Percentiles rank a stretch among this genome's conserved stretches.
Conservation (phyloP, 2,888 invertebrate genomes). For the Troglohyphantes excavatus region DNA sequence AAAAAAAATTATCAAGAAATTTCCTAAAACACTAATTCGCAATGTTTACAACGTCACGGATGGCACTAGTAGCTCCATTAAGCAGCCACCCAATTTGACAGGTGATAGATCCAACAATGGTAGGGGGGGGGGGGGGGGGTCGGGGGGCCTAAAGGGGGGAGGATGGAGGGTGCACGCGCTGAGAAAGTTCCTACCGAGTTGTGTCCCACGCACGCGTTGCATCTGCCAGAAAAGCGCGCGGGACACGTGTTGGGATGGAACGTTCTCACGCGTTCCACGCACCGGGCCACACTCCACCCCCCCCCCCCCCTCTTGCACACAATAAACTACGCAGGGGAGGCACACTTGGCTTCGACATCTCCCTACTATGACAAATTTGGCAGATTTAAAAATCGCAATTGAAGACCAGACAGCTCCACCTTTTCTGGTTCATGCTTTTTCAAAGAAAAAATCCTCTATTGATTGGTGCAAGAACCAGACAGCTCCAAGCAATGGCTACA, state of each 20-base stretch:
- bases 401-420: no score
- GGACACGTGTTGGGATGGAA: slow-evolving; percentile 59
- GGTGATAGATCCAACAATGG: background rate
- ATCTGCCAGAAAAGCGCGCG: slow-evolving; percentile 62
- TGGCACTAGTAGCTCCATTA: background rate
- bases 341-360: background rate
- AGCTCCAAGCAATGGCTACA: no score
- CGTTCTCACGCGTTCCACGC: slow-evolving; percentile 65
- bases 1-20: no score
- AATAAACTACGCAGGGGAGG: background rate
- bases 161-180: background rate
- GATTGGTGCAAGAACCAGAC: no score
- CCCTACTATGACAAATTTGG: no score
- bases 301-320: background rate
- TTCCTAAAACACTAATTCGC: no score
- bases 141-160: background rate
- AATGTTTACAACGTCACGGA: background rate
- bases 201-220: slow-evolving; percentile 71
- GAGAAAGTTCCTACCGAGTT: slow-evolving; percentile 55
- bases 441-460: no score
- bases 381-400: no score
- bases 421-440: no score
- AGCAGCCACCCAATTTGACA: background rate
- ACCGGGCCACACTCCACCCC: background rate
- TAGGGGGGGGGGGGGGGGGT: background rate